Base-by-base conservation (phyloP, 2,113 vertebrate genomes). In the Typhlomys cinereus region DNA sequence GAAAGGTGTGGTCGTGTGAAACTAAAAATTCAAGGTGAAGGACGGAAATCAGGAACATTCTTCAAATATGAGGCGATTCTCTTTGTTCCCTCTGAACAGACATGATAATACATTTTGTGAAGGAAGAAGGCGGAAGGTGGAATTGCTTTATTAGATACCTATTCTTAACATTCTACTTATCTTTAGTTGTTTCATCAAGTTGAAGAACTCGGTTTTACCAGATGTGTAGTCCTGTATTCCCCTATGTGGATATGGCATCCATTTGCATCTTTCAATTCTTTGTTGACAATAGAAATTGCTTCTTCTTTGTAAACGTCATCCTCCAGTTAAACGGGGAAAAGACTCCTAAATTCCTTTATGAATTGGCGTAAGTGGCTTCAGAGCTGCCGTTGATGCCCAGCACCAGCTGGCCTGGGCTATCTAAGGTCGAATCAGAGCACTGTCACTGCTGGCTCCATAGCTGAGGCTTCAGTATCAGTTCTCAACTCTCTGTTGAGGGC, bases 81-180 rank as follows among this genome's bases (percentile, higher is more conserved):
- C 70, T 83, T 85, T 75, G 39, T 4, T 88, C 21, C 20, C 3
- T 12, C 48, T 36, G n/a, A 86, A 73, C 15, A 75, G 87, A 90
- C 36, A 2, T 54, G 17, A 46, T 57, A n/a, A 36, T 66, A 34
- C 17, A 31, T 39, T n/a, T n/a, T 54, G 5, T 7, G 80, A 75
- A 79, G 7, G 29, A 71, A 78, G 18, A 44, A 89, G 86, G 39
- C 1, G n/a, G n/a, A 74, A 20, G 88, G 10, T n/a, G 70, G 36
- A 81, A 71, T n/a, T 64, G 17, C 74, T 23, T 78, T 41, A 9
- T 41, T n/a, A 50, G 83, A 46, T 87, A 84, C 13, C 85, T 82
- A 52, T 41, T 48, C 20, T 23, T 80, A 5, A 44, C 86, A 62
- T 44, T 87, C 27, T 90, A 90, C 25, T 80, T 73, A 64, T n/a